A percentile compares a stretch with the other conserved stretches of the same genome.
Conservation (phyloP, 2,113 vertebrate species). For the Anarrhichthys ocellatus region DNA sequence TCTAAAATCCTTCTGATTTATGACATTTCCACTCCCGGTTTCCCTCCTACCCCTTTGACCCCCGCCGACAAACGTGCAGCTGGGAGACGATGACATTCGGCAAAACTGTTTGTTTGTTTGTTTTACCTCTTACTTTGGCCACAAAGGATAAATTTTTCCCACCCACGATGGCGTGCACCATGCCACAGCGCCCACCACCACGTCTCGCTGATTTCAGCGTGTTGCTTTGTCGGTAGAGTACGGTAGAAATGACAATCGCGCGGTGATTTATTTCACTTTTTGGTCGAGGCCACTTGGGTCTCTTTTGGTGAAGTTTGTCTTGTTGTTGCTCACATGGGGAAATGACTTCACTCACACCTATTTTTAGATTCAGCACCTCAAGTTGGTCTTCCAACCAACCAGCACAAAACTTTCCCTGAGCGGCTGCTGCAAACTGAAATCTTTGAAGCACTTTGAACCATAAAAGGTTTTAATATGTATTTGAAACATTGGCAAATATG, state of each 20-base stretch:
- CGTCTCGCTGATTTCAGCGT: background rate
- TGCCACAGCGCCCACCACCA: background rate
- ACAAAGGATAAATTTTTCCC: constrained; percentile 63
- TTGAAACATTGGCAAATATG: background rate
- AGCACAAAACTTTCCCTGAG: background rate
- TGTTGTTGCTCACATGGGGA: background rate
- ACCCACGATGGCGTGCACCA: background rate
- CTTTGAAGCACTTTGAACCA: background rate
- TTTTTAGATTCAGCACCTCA: constrained; percentile 26
- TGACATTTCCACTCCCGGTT: constrained; percentile 81
- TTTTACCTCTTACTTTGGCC: constrained; percentile 80
- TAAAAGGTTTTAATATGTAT: background rate
- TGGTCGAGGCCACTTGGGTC: too few relatives aligned
- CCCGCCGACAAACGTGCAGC: constrained; percentile 66
- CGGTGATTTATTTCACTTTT: constrained; percentile 19
- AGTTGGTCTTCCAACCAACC: background rate
- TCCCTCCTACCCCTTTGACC: constrained; percentile 76
- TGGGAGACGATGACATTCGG: constrained; percentile 77
- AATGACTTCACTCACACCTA: background rate
- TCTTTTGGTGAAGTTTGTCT: background rate
- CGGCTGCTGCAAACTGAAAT: background rate
- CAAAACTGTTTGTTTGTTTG: constrained; percentile 75
- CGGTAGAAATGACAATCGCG: background rate
- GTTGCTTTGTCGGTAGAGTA: background rate
- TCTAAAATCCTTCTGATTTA: constrained; percentile 92